These are phyloP conservation scores for Prinia subflava DNA, from an alignment of 2,113 vertebrate species.

Conservation along the genomic window DNA sequence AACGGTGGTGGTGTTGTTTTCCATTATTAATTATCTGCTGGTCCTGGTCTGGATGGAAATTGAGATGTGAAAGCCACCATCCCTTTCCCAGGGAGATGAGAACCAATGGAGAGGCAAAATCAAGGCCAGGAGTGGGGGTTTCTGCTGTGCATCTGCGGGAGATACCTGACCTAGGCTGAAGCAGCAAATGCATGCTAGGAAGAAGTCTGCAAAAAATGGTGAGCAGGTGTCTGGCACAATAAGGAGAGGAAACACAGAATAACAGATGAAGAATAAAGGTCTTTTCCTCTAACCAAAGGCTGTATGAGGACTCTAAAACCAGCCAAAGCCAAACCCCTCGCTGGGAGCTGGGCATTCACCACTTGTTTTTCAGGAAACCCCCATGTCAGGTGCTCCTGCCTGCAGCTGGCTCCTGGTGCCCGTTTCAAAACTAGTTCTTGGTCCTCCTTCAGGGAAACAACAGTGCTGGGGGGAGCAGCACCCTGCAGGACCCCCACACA, in stretches of 20 bases:
- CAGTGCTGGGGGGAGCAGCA: not conserved
- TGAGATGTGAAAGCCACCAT: not conserved
- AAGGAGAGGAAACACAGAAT: not conserved
- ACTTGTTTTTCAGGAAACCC: not conserved
- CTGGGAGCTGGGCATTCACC: not conserved
- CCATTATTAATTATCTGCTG: not conserved
- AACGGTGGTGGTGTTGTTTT: not conserved
- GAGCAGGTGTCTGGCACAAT: not conserved
- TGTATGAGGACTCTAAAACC: not conserved
- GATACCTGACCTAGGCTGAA: not conserved
- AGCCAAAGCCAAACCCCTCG: not conserved
- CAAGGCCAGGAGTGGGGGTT: not conserved
- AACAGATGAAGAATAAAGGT: not conserved
- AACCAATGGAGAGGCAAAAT: not conserved
- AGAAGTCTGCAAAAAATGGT: not conserved
- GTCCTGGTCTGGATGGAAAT: not conserved
- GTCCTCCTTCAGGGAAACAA: not conserved
- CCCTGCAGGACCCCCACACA: not conserved
- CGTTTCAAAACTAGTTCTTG: not conserved
- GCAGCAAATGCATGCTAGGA: not conserved
- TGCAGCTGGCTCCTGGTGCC: not conserved
- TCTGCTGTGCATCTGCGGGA: not conserved
- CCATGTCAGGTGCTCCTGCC: fast-evolving
- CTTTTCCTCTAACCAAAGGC: not conserved
- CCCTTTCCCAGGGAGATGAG: not conserved